These are phyloP conservation scores for Hipparchia sbordonii DNA, from an alignment of 2,888 invertebrate genomes.

Conservation along the genomic window DNA sequence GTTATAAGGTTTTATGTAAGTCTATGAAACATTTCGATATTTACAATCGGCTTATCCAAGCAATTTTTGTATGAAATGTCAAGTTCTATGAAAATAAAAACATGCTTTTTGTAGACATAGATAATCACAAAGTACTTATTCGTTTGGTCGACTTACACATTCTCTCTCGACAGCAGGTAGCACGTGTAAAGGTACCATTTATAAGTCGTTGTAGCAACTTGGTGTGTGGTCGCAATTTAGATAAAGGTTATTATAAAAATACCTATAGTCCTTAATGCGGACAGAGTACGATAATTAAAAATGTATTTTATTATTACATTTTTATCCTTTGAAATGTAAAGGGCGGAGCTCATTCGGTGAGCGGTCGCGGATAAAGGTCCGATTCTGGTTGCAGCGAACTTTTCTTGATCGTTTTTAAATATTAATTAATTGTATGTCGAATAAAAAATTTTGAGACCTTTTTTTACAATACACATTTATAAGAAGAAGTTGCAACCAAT, in stretches of 20 bases:
- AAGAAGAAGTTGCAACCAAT: too few relatives aligned
- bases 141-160: conserved; percentile 14
- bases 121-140: conserved; percentile 8
- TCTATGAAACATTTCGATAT: background rate
- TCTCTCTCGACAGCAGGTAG: conserved; percentile 8
- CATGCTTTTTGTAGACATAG: conserved; percentile 3
- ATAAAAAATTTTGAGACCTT: too few relatives aligned
- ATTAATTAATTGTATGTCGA: too few relatives aligned
- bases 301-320: conserved; percentile 25
- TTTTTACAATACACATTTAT: too few relatives aligned
- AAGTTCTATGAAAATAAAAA: background rate
- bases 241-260: conserved; percentile 30
- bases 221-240: conserved; percentile 31
- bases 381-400: background rate
- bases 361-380: conserved; percentile 1
- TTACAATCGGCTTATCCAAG: background rate
- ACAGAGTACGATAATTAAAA: conserved; percentile 28
- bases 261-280: conserved; percentile 18
- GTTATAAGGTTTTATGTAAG: too few relatives aligned
- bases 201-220: background rate
- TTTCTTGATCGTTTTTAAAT: background rate
- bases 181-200: conserved; percentile 10
- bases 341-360: conserved; percentile 4
- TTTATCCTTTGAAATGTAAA: conserved; percentile 11
- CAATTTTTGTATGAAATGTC: background rate